Base-by-base conservation (phyloP, 2,888 invertebrate species). In the Anthophora plumipes region DNA sequence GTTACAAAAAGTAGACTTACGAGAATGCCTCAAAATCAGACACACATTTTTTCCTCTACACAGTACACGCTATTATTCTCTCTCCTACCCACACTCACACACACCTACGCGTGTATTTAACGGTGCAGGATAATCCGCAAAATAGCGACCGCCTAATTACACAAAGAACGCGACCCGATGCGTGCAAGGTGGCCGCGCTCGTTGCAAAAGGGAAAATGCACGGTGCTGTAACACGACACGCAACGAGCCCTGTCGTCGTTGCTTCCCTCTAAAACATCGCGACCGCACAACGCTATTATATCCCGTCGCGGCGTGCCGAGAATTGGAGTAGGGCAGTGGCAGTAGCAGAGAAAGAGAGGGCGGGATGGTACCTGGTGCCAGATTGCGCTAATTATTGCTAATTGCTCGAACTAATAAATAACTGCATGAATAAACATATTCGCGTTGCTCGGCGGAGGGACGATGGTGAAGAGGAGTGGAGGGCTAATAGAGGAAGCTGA, bases 301-400 rank as follows among this genome's bases (percentile, higher is more conserved):
- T 78, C 55, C n/a, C 79, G 83, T 79, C 75, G 87, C 66, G 77
- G 87, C 72, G 71, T 17, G 61, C 80, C 76, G 72, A 66, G 79
- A 60, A 70, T 67, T 39, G 68, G 63, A 57, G 73, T 48, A 31
- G n/a, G n/a, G n/a, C n/a, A n/a, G n/a, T n/a, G n/a, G n/a, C n/a
- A n/a, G n/a, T n/a, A n/a, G n/a, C n/a, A n/a, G n/a, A n/a, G n/a
- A n/a, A n/a, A n/a, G n/a, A n/a, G 61, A n/a, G 64, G 46, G 4
- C 2, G 59, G 55, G 48, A 59, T 22, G 73, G 73, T 68, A 37
- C 72, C 60, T 61, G 41, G 85, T 83, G 83, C 82, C 91, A 92
- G 91, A 92, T 92, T 92, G 89, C 88, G 88, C 90, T 92, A 92
- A 92, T 92, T 92, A 92, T 92, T 92, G 92, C 91, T 92, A 92